Percentiles rank a stretch among this genome's conserved stretches.
Evolutionary conservation across 2,797 vertebrate species (phyloP).

Genomic region (Chelon labrosus): DNA sequence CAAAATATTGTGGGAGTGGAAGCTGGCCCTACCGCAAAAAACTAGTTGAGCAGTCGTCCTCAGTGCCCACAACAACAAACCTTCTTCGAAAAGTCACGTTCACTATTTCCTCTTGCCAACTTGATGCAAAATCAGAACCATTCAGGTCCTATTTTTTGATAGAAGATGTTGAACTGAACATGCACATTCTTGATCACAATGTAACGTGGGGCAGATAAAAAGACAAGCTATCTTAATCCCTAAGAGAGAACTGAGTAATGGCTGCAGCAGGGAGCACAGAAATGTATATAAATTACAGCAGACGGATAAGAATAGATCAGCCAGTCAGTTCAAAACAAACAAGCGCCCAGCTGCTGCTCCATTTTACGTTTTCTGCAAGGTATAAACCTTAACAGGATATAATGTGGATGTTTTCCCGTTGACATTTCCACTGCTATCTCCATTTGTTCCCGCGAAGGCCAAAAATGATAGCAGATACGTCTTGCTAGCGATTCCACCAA

Average conservation of each 20-base stretch:
- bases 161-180: not conserved
- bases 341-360: not conserved
- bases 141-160: not conserved
- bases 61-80: too few relatives aligned
- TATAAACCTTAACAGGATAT: not conserved
- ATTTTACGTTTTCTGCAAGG: not conserved
- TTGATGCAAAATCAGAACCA: too few relatives aligned
- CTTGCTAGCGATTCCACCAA: not conserved
- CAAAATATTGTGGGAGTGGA: too few relatives aligned
- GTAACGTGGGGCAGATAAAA: conserved; percentile 46
- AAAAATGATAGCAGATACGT: not conserved
- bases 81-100: too few relatives aligned
- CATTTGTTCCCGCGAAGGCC: not conserved
- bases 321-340: conserved; percentile 13
- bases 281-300: conserved; percentile 41
- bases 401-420: conserved; percentile 11
- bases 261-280: conserved; percentile 24
- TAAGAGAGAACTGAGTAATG: conserved; percentile 52
- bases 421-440: conserved; percentile 12
- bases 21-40: too few relatives aligned
- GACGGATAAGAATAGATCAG: conserved; percentile 42
- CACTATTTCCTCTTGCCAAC: too few relatives aligned
- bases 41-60: too few relatives aligned
- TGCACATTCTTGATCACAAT: conserved; percentile 45
- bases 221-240: conserved; percentile 57